Conservation (phyloP, 1,140 invertebrate genomes). For the Charaxes varanes region DNA sequence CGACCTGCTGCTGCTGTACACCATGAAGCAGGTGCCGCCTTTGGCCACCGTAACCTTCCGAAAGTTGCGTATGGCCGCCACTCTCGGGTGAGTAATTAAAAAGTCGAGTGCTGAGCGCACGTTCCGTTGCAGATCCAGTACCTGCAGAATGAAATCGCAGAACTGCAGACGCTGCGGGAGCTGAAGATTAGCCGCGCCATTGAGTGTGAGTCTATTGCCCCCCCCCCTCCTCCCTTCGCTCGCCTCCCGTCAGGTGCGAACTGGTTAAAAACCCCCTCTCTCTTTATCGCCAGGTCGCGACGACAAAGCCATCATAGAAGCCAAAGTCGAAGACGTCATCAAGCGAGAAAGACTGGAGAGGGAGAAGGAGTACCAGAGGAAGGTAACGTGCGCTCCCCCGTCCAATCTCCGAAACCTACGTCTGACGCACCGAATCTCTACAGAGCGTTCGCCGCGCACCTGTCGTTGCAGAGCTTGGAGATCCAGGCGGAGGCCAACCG, state of each 20-base stretch:
- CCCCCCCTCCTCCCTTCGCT: too few relatives aligned
- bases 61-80: background rate
- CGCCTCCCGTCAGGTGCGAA: too few relatives aligned
- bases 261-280: background rate
- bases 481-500: conserved; percentile 49
- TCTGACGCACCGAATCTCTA: too few relatives aligned
- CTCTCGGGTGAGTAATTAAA: background rate
- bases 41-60: background rate
- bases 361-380: conserved; percentile 48
- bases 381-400: conserved; percentile 38
- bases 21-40: conserved; percentile 73
- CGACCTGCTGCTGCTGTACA: conserved; percentile 80
- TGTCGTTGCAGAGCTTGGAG: conserved; percentile 38
- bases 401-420: too few relatives aligned
- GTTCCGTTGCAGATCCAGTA: conserved; percentile 45
- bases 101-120: background rate
- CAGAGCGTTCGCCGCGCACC: too few relatives aligned
- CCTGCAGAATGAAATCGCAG: conserved; percentile 81
- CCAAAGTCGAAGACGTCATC: conserved; percentile 51
- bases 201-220: conserved; percentile 67
- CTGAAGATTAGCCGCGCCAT: conserved; percentile 78
- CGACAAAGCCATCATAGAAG: conserved; percentile 51
- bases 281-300: conserved; percentile 41
- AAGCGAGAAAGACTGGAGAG: conserved; percentile 40
- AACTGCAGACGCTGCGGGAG: conserved; percentile 78